A percentile compares a stretch with the other conserved stretches of the same genome.
These are phyloP conservation scores for Ligdia adustata DNA, from an alignment of 2,888 invertebrate genomes.

Conservation along the genomic window DNA sequence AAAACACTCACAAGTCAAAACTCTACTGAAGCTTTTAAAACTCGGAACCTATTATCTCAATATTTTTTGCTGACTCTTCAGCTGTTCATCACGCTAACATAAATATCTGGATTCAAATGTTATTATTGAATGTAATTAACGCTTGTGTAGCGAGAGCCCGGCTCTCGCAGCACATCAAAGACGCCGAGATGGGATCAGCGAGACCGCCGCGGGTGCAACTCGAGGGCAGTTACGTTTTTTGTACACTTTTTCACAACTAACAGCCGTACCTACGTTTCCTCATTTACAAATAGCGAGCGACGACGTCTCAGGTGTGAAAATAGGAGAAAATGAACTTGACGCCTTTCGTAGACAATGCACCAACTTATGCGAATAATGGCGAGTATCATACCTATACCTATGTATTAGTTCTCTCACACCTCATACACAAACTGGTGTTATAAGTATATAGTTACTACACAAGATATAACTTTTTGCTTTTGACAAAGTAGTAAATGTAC, in stretches of 20 bases:
- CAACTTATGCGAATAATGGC: too few species aligned
- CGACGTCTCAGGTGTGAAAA: background rate
- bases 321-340: too few species aligned
- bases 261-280: conserved; percentile 45
- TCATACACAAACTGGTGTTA: too few species aligned
- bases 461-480: too few species aligned
- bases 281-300: conserved; percentile 46
- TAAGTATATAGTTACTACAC: too few species aligned
- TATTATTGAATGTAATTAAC: conserved; percentile 50
- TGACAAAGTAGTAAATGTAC: too few species aligned
- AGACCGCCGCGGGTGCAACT: conserved; percentile 53
- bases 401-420: too few species aligned
- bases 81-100: conserved; percentile 18
- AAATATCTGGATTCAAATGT: conserved; percentile 37
- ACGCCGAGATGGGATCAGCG: conserved; percentile 63
- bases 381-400: too few species aligned
- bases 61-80: background rate
- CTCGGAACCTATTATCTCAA: too few species aligned
- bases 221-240: conserved; percentile 65
- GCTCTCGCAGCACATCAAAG: conserved; percentile 68
- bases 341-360: too few species aligned
- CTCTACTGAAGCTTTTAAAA: too few species aligned
- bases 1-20: too few species aligned
- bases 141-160: conserved; percentile 50
- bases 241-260: conserved; percentile 68